A percentile compares a stretch with the other conserved stretches of the same genome.
Evolutionary conservation across 2,888 invertebrate genomes (phyloP).

Genomic region (Xanthorhoe spadicearia): DNA sequence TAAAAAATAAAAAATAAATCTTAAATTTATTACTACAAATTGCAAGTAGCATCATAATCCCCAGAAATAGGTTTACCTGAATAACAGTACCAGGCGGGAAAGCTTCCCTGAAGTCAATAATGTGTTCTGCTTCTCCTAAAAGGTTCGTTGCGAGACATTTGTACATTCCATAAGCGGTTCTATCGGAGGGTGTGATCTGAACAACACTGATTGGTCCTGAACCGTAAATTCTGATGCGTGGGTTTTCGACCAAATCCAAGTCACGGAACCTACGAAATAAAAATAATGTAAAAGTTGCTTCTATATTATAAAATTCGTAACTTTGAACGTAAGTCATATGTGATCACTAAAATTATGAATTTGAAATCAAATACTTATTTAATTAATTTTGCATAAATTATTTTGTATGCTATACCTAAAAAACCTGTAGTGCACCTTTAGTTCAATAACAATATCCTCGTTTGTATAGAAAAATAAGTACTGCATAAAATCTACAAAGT

Average conservation of each 20-base stretch:
- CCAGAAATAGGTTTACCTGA: constrained; percentile 62
- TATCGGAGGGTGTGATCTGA: constrained; percentile 87
- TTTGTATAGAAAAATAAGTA: background rate
- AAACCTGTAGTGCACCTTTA: no score
- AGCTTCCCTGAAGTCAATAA: constrained; percentile 90
- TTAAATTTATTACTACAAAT: background rate
- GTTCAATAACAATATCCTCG: no score
- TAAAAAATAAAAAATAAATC: constrained; percentile 2
- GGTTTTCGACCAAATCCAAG: constrained; percentile 81
- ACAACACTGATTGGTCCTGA: constrained; percentile 90
- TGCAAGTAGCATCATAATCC: background rate
- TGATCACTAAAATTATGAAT: no score
- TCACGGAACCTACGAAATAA: constrained; percentile 75
- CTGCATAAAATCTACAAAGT: background rate
- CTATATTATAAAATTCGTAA: no score
- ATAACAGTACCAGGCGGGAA: constrained; percentile 87
- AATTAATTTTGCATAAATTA: no score
- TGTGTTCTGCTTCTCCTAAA: constrained; percentile 87
- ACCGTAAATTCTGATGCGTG: constrained; percentile 86
- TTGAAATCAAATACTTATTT: no score
- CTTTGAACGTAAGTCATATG: no score
- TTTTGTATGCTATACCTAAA: no score
- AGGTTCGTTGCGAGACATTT: constrained; percentile 92
- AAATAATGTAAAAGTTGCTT: background rate
- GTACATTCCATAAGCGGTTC: constrained; percentile 89